These are phyloP conservation scores for Myoxocephalus aenaeus DNA, from an alignment of 2,797 vertebrate genomes.

Conservation along the genomic window DNA sequence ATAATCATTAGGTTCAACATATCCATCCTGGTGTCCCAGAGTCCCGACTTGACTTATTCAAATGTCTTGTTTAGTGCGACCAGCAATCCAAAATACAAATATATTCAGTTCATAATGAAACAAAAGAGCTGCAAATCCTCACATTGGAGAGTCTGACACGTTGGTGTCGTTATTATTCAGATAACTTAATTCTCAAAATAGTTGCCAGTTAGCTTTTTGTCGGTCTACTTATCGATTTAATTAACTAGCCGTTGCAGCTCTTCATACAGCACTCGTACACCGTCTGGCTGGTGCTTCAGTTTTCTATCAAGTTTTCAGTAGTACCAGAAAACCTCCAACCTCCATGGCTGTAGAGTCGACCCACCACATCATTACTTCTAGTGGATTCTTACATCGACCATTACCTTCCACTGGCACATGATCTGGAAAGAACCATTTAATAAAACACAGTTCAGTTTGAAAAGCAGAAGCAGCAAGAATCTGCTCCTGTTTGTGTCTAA, in stretches of 20 bases:
- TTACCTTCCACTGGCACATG: conserved; percentile 70
- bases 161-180: not conserved
- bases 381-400: conserved; percentile 56
- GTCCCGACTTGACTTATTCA: not conserved
- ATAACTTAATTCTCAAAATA: not conserved
- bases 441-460: conserved; percentile 29
- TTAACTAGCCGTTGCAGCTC: not conserved
- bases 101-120: not conserved
- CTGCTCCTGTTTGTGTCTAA: conserved; percentile 1
- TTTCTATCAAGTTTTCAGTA: conserved; percentile 47
- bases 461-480: conserved; percentile 27
- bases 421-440: conserved; percentile 67
- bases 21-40: not conserved
- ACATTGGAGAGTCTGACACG: not conserved
- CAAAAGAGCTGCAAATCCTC: not conserved
- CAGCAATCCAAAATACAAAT: not conserved
- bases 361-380: conserved; percentile 74
- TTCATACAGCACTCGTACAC: not conserved
- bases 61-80: not conserved
- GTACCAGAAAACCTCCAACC: conserved; percentile 44
- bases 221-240: not conserved
- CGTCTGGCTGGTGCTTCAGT: conserved; percentile 8
- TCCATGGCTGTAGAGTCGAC: conserved; percentile 31
- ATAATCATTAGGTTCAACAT: not conserved
- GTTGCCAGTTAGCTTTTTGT: not conserved